Base-by-base conservation (phyloP, 2,113 vertebrate species). In the Cricetomys ansorgei region DNA sequence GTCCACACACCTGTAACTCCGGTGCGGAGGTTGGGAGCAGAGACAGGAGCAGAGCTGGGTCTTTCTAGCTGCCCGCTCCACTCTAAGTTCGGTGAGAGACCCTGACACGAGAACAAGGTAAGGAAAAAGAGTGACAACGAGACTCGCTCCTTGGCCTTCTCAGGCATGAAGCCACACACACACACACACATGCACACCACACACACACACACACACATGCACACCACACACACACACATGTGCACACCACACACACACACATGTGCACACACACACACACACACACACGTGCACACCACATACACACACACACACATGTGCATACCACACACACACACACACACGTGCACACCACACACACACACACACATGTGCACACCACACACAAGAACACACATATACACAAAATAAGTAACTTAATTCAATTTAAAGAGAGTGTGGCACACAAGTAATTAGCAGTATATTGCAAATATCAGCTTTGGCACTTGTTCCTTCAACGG, bases 71-170 rank as follows among this genome's bases (percentile, higher is more conserved):
- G 27, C n/a, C 40, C 29, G 0, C 7, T 40, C 29, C 13, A 29
- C 11, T 83, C 25, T 43, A 59, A n/a, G n/a, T 62, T 62, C 13
- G 29, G 7, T 31, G 27, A 84, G 40, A 64, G 15, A 64, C 29
- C 4, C 27, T 11, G 13, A 29, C 40, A 43, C 43, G 15, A 62
- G 25, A 43, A 84, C 8, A 43, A 13, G 7, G 21, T 31, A 29
- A 23, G 21, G 19, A 7, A 31, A 83, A 10, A 84, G 40, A 43
- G 21, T 23, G 10, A 19, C 29, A 43, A 16, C 2, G 6, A 16
- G 3, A 10, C 8, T 29, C 1, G 0, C n/a, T 84, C 13, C 40
- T 45, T 62, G 3, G 5, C 13, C 25, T 83, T 3, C 13, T 10
- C 13, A 40, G 29, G 27, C 15, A 62, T 62, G 25, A 16, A n/a